phyloP scores from a whole-genome alignment of 2,797 vertebrate genomes.

The Enteromius argenteus region DNA sequence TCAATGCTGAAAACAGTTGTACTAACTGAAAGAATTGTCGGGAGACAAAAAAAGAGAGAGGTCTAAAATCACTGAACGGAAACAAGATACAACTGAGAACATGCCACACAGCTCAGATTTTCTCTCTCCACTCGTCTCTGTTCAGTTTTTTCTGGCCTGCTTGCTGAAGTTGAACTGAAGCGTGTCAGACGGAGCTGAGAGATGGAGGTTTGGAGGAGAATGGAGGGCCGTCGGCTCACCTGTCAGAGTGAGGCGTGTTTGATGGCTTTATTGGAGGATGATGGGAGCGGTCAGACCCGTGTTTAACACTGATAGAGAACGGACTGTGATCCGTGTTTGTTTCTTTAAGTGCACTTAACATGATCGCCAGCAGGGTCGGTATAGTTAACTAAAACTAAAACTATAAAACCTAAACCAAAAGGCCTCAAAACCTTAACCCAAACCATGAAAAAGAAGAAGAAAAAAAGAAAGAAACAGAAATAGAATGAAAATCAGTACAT shows the following conservation, averaged over 20 bases:
- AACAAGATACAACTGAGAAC: conserved; percentile 30
- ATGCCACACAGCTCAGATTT: conserved; percentile 44
- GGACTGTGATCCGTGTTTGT: conserved; percentile 38
- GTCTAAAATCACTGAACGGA: conserved; percentile 27
- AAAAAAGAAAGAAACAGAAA: neutral
- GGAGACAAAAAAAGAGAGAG: neutral
- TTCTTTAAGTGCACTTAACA: conserved; percentile 29
- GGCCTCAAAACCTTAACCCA: too few species aligned
- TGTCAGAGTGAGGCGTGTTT: conserved; percentile 61
- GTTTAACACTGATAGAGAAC: neutral
- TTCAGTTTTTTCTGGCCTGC: conserved; percentile 35
- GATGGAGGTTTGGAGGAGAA: conserved; percentile 7
- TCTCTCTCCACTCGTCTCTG: conserved; percentile 20
- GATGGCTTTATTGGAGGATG: conserved; percentile 59
- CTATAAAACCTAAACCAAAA: neutral
- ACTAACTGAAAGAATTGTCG: neutral
- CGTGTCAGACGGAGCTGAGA: conserved; percentile 37
- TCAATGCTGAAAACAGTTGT: neutral
- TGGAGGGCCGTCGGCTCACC: conserved; percentile 62
- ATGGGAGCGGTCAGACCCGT: conserved; percentile 59
- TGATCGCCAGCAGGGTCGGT: neutral
- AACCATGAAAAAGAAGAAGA: neutral
- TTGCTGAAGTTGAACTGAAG: conserved; percentile 60
- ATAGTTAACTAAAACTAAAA: neutral
- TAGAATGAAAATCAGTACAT: neutral